Evolutionary conservation across 2,113 vertebrate species (phyloP), one percentile per base, ranked within the genome.

Genomic region (Macroglossus sobrinus): DNA sequence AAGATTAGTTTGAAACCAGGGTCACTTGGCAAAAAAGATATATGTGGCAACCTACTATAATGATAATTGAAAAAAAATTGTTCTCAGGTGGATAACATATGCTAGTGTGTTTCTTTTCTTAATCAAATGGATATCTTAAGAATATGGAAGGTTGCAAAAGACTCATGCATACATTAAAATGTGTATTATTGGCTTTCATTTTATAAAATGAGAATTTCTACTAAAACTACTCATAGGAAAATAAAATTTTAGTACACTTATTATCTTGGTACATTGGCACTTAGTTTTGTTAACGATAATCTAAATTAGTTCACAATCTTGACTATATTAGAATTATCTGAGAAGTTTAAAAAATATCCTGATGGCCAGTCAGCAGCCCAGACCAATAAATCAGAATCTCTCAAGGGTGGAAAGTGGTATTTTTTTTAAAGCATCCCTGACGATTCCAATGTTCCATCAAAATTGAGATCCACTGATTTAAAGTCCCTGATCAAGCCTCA

Each of bases 171-270:
- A 59, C 12, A 4, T 78, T 79, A 66, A 61, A 79, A 53, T 72
- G 21, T 72, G 66, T 90, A 50, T 47, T n/a, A 30, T 28, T 82
- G 84, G 33, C 40, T 79, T 85, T 85, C 18, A 57, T 79, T 79
- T 96, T 21, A 66, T 89, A 95, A 79, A 47, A 72, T 92, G 24
- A 85, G 47, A 72, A 89, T 92, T 35, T 84, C 64, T 68, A 74
- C 53, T 61, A 38, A 79, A 85, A 38, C 22, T 69, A 30, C 66
- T 91, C 22, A 86, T 81, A 59, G 47, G 11, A 91, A 92, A 80
- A 64, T 87, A 63, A 50, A 78, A 95, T 19, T 50, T 79, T 85
- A 63, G 35, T 63, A 61, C 40, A 50, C 13, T 84, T 69, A 57
- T 33, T n/a, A 43, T 72, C 28, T 79, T 79, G 13, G 28, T 72